Base-by-base conservation (phyloP, 2,113 vertebrate genomes). In the Oplegnathus fasciatus region DNA sequence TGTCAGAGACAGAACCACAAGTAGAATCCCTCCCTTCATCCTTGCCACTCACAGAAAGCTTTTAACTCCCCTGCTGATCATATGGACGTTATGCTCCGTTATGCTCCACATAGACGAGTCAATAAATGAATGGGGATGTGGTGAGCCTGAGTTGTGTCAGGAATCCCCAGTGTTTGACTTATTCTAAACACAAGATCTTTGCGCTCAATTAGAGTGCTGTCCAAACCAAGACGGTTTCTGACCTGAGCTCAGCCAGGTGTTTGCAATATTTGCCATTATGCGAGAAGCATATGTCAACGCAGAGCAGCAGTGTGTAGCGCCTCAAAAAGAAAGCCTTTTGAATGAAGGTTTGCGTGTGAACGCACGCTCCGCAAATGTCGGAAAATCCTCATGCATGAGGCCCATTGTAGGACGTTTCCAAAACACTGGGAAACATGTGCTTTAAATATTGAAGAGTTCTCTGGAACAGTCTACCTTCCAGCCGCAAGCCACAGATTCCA, bases 391-490 rank as follows among this genome's bases (percentile, higher is more conserved):
- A 71, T 50, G 88, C 83, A 61, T 67, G 88, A 90, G 82, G 68
- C 74, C 84, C 46, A 4, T 81, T 55, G 71, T 78, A n/a, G 67
- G 32, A 67, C 82, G 64, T 93, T 92, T 92, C 92, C 89, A 89
- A 90, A 92, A 93, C 89, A 90, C 78, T 80, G 71, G 66, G 78
- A 76, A 90, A 89, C 89, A 86, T 82, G 82, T 91, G 88, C 88
- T 91, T 91, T 76, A 84, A 80, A 92, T 90, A 84, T 80, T 58
- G 74, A 81, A 57, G 76, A 69, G 77, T 77, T 57, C 70, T 89
- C 87, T 93, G 88, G 89, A 93, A 91, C 76, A 69, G 65, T 90
- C 91, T 89, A 78, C 68, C 58, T 86, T 82, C 58, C 8, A 70
- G 71, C 85, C 79, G 1, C 88, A 86, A 80, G 80, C 85, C 83